phyloP scores from a whole-genome alignment of 2,113 vertebrate genomes.

The Hypomesus transpacificus region DNA sequence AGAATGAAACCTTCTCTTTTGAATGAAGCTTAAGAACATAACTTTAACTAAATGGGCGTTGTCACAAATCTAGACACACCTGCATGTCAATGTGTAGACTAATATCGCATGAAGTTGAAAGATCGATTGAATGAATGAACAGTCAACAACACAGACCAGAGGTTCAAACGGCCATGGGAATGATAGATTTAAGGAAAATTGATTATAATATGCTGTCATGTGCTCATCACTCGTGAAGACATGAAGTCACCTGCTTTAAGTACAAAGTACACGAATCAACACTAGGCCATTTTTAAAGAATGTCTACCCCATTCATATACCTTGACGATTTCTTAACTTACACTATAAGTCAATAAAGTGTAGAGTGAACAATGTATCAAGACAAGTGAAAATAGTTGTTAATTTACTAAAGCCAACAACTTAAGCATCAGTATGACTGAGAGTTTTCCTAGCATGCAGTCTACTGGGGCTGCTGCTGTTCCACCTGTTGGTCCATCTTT shows the following conservation, averaged over 20 bases:
- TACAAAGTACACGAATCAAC: slow-evolving; percentile 52
- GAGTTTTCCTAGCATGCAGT: background rate
- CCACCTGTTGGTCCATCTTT: background rate
- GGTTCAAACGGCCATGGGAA: too few relatives aligned
- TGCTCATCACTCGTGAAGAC: slow-evolving; percentile 21
- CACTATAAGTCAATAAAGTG: background rate
- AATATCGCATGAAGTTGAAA: too few relatives aligned
- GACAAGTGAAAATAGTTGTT: background rate
- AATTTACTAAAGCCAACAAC: background rate
- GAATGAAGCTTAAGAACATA: too few relatives aligned
- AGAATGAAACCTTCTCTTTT: too few relatives aligned
- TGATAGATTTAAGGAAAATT: too few relatives aligned
- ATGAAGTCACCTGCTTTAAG: slow-evolving; percentile 44
- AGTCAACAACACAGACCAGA: too few relatives aligned
- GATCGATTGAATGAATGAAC: too few relatives aligned
- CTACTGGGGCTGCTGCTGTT: background rate
- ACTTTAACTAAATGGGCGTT: too few relatives aligned
- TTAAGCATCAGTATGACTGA: background rate
- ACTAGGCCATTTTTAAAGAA: background rate
- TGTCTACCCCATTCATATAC: background rate
- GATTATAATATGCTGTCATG: slow-evolving; percentile 7
- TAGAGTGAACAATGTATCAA: background rate
- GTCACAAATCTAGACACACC: too few relatives aligned
- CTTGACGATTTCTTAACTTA: background rate
- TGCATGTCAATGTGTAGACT: too few relatives aligned